Percentiles rank a stretch among this genome's conserved stretches.
Conservation (phyloP, 2,888 invertebrate genomes). For the Lordiphosa andalusiaca region DNA sequence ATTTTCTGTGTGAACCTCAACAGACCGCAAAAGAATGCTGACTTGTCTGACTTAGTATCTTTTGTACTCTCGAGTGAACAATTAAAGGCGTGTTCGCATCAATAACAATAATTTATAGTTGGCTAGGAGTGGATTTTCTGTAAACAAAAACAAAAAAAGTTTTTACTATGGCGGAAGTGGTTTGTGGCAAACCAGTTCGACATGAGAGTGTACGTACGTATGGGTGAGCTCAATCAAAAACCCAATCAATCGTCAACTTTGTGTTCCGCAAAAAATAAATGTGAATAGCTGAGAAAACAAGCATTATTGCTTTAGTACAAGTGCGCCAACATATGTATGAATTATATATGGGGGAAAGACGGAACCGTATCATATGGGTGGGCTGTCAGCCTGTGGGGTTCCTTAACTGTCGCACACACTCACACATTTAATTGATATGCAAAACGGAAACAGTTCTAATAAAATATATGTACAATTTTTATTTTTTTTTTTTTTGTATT, state of each 20-base stretch:
- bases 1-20: constrained; percentile 48
- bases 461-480: constrained; percentile 18
- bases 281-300: constrained; percentile 46
- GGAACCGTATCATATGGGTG: constrained; percentile 46
- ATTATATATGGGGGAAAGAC: constrained; percentile 38
- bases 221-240: constrained; percentile 55
- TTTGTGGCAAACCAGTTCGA: constrained; percentile 55
- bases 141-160: constrained; percentile 33
- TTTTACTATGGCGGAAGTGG: constrained; percentile 53
- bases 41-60: constrained; percentile 11
- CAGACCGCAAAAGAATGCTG: constrained; percentile 49
- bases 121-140: constrained; percentile 21
- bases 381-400: constrained; percentile 13
- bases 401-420: constrained; percentile 9
- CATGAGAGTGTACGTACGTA: constrained; percentile 1
- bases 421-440: constrained; percentile 43
- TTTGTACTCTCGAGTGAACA: constrained; percentile 5
- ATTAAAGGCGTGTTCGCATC: constrained; percentile 16
- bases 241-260: constrained; percentile 65
- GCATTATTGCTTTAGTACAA: constrained; percentile 52
- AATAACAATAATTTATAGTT: constrained; percentile 32
- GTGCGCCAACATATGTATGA: constrained; percentile 41
- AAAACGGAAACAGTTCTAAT: constrained; percentile 50
- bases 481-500: no score
- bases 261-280: constrained; percentile 51